Percentiles rank a stretch among this genome's conserved stretches.
Conservation (phyloP, 2,113 vertebrate species). For the Chlamydotis undulata region DNA sequence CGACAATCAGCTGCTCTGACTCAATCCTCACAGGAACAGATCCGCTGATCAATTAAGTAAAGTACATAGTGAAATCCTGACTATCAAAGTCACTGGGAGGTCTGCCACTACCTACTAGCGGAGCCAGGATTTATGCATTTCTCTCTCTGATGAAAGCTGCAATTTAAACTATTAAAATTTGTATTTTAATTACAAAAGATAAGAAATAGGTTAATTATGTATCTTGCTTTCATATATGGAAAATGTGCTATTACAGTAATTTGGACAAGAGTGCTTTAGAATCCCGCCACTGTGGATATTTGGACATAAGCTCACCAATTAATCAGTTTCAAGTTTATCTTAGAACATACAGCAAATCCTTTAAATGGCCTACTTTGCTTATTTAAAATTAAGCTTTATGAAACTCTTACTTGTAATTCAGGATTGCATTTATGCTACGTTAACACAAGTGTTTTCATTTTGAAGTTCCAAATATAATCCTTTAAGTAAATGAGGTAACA, state of each 20-base stretch:
- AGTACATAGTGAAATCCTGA: constrained; percentile 20
- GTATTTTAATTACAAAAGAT: neutral
- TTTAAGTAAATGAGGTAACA: neutral
- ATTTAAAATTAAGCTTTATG: neutral
- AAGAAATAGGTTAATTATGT: neutral
- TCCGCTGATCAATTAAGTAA: constrained; percentile 9
- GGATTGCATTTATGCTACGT: neutral
- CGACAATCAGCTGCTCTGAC: constrained; percentile 6
- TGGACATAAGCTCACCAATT: neutral
- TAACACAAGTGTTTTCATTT: neutral
- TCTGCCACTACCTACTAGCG: neutral
- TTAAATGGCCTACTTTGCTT: neutral
- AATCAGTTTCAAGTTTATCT: neutral
- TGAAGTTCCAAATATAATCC: neutral
- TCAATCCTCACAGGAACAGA: constrained; percentile 20
- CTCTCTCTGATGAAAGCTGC: neutral
- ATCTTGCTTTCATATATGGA: neutral
- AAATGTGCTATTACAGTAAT: neutral
- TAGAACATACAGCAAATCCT: neutral
- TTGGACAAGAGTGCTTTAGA: neutral
- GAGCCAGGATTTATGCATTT: neutral
- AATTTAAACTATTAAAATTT: neutral
- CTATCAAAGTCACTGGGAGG: neutral
- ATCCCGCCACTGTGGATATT: neutral
- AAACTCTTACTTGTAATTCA: neutral